A percentile compares a stretch with the other conserved stretches of the same genome.
Evolutionary conservation across 2,797 vertebrate genomes (phyloP).

Genomic region (Fundulus diaphanus): DNA sequence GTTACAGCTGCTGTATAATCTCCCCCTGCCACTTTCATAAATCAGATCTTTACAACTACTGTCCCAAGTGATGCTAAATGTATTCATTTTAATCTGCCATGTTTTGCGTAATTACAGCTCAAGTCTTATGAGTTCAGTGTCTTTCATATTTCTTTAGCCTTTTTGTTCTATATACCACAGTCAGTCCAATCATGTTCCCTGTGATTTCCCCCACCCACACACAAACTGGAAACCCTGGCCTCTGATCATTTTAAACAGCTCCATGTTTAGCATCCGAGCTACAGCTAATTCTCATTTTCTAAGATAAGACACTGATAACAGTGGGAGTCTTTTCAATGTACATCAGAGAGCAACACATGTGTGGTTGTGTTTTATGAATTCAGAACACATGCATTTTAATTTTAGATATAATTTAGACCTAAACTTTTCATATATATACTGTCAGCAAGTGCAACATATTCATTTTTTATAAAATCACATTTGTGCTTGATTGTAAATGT

Average conservation of each 20-base stretch:
- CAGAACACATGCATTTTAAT: conserved; percentile 5
- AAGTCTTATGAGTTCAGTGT: conserved; percentile 1
- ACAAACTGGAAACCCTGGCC: conserved; percentile 32
- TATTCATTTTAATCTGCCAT: background rate
- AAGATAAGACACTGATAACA: conserved; percentile 36
- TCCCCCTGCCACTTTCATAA: background rate
- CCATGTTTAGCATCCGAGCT: conserved; percentile 40
- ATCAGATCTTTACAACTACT: background rate
- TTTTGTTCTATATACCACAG: conserved; percentile 18
- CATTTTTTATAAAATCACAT: conserved; percentile 7
- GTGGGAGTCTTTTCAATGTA: conserved; percentile 19
- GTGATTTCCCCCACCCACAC: conserved; percentile 38
- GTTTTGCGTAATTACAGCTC: conserved; percentile 14
- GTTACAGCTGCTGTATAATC: background rate
- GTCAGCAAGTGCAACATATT: background rate
- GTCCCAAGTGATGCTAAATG: background rate
- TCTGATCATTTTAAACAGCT: conserved; percentile 35
- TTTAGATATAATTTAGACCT: conserved; percentile 5
- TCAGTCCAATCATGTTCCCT: conserved; percentile 30
- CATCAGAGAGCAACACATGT: conserved; percentile 4
- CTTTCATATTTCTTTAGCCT: conserved; percentile 10
- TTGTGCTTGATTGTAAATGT: background rate
- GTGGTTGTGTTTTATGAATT: conserved; percentile 28
- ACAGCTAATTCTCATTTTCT: conserved; percentile 44
- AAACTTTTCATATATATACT: background rate